Evolutionary conservation across 2,888 invertebrate species (phyloP), one percentile per base, ranked within the genome.

Genomic region (Opisthograptis luteolata): DNA sequence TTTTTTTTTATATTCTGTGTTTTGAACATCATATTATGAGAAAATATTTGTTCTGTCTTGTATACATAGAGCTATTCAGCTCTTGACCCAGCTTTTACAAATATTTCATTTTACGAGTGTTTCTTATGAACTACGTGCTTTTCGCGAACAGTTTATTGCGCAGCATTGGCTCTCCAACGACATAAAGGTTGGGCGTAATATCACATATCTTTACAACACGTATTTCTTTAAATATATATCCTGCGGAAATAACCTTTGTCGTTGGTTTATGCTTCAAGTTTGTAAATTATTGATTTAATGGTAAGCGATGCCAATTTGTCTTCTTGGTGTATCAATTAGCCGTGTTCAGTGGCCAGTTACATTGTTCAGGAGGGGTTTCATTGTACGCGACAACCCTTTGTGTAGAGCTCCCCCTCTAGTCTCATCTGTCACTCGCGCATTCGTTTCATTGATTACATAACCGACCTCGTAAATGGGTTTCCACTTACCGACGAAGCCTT

Each of bases 351-450:
- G 66, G 60, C 63, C 62, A 67, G 62, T 58, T 61, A 77, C 68
- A 75, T 69, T 70, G 66, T 75, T 68, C 74, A 68, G 73, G 73
- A 80, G 81, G 76, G 81, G 84, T 79, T 83, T 79, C 74, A 74
- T 79, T 79, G 72, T 76, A 64, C 66, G 62, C 60, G 58, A 60
- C 71, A 66, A 66, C 74, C 79, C 78, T 79, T 79, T 82, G 73
- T 78, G 66, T 68, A 43, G 8, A 9, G n/a, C 25, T 13, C 49
- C 62, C 61, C 60, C 69, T 68, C 60, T 57, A 55, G 65, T 62
- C 68, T 73, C 66, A 71, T 68, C 69, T 73, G 78, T 72, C 67
- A 70, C 62, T 58, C 60, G 62, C 67, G 63, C 64, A 66, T 74
- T 66, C 76, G 70, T 76, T 73, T 72, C 72, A 75, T 70, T 78